Evolutionary conservation across 2,888 invertebrate genomes (phyloP).

Genomic region (Drosophila greeni): DNA sequence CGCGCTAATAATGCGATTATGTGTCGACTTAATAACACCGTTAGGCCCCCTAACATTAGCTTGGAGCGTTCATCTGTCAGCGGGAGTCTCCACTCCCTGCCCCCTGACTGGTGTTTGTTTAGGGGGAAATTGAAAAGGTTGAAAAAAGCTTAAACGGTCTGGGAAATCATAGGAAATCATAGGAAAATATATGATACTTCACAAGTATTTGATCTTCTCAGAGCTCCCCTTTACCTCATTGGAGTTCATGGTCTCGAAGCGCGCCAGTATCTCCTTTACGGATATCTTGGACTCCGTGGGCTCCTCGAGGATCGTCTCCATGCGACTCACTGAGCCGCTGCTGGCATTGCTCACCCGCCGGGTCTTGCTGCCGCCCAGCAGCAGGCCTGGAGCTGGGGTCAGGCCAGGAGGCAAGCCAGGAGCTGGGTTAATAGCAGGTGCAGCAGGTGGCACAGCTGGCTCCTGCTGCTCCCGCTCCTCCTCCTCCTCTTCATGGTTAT

Average conservation of each 20-base stretch:
- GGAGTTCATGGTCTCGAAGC: constrained; percentile 85
- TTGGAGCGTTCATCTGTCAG: constrained; percentile 1
- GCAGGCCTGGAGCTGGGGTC: constrained; percentile 18
- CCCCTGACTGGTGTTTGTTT: neutral
- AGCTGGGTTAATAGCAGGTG: neutral
- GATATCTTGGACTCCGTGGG: constrained; percentile 88
- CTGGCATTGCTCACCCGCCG: constrained; percentile 78
- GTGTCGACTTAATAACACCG: constrained; percentile 63
- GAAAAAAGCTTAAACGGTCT: neutral
- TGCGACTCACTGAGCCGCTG: constrained; percentile 82
- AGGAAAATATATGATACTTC: neutral
- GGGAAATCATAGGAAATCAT: neutral
- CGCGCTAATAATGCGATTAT: constrained; percentile 67
- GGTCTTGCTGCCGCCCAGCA: constrained; percentile 59
- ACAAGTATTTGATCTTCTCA: too few species aligned
- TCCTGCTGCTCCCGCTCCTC: neutral
- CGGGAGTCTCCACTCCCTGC: neutral
- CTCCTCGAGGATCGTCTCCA: constrained; percentile 91
- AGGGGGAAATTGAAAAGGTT: neutral
- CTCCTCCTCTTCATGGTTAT: constrained; percentile 38
- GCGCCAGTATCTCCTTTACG: constrained; percentile 88
- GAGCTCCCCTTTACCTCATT: constrained; percentile 70
- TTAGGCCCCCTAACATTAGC: constrained; percentile 37
- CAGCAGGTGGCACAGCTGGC: neutral
- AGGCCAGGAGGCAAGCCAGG: neutral